phyloP scores from a whole-genome alignment of 2,888 invertebrate genomes.

The Keiferia lycopersicella region DNA sequence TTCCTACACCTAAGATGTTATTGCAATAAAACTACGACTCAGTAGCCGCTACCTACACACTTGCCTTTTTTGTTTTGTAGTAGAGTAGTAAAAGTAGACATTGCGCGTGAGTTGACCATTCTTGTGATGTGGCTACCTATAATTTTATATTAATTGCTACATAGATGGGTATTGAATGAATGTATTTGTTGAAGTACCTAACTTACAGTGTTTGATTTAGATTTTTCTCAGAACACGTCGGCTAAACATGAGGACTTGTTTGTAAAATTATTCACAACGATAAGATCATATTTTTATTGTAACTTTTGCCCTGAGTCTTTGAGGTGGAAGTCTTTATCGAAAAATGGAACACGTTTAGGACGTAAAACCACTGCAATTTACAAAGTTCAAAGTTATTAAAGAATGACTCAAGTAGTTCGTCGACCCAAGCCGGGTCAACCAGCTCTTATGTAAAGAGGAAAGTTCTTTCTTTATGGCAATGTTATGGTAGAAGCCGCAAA shows the following conservation, averaged over 20 bases:
- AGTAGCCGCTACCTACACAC: not conserved
- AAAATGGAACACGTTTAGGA: not conserved
- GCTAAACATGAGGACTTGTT: not conserved
- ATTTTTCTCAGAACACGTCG: not conserved
- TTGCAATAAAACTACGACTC: not conserved
- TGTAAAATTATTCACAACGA: too few relatives aligned
- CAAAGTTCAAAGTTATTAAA: conserved; percentile 6
- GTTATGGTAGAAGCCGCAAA: conserved; percentile 33
- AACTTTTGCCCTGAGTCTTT: not conserved
- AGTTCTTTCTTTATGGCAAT: conserved; percentile 4
- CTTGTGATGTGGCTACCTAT: not conserved
- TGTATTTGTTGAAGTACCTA: not conserved
- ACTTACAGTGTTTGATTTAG: too few relatives aligned
- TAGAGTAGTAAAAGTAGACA: not conserved
- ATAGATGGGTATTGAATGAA: too few relatives aligned
- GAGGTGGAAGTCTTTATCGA: too few relatives aligned
- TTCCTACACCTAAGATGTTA: not conserved
- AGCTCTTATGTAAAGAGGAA: conserved; percentile 13
- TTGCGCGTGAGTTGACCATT: not conserved
- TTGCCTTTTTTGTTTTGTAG: too few relatives aligned
- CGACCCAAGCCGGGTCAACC: conserved; percentile 2
- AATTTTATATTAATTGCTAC: not conserved
- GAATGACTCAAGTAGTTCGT: not conserved
- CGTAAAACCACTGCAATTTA: not conserved
- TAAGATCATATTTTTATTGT: not conserved